Evolutionary conservation across 2,797 vertebrate species (phyloP).

Genomic region (Hirundo rustica): DNA sequence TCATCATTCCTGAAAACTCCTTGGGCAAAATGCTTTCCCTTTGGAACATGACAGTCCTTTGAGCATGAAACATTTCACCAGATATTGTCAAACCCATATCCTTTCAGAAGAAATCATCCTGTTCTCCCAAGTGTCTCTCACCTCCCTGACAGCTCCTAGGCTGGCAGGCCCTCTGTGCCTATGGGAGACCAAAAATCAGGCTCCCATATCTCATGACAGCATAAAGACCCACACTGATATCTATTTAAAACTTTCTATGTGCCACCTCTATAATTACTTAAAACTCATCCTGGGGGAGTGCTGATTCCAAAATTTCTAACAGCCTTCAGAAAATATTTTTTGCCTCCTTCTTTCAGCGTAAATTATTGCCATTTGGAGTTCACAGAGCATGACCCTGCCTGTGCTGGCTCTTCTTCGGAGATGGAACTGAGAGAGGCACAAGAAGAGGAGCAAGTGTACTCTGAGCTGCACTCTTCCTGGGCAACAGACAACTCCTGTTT

Average conservation of each 20-base stretch:
- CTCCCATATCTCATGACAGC: neutral
- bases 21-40: neutral
- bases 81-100: neutral
- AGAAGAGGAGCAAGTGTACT: neutral
- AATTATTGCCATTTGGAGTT: neutral
- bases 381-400: fast-evolving
- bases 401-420: neutral
- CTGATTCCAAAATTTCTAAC: neutral
- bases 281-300: neutral
- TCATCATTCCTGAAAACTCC: neutral
- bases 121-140: neutral
- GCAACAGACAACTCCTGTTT: neutral
- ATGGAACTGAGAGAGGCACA: neutral
- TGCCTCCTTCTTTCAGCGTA: neutral
- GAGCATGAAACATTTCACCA: neutral
- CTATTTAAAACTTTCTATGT: neutral
- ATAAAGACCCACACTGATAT: neutral
- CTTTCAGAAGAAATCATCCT: neutral
- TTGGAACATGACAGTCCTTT: neutral
- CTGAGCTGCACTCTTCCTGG: neutral
- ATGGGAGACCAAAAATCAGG: neutral
- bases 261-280: neutral
- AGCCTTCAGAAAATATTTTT: neutral
- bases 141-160: neutral
- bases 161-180: neutral